Base-by-base conservation (phyloP, 2,888 invertebrate genomes). In the Steinernema carpocapsae region DNA sequence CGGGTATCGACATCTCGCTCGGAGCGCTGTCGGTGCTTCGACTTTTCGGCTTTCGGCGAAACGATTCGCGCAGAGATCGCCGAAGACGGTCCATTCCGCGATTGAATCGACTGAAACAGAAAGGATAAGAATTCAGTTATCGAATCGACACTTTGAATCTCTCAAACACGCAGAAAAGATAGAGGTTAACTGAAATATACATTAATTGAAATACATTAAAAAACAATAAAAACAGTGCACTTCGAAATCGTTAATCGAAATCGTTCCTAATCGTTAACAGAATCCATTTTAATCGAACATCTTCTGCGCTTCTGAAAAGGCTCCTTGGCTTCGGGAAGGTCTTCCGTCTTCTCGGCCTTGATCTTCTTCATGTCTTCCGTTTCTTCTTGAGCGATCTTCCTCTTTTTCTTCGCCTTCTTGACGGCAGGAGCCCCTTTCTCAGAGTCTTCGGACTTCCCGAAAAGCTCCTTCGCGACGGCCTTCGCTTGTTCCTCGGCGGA, bases 31-130 rank as follows among this genome's bases (percentile, higher is more conserved):
- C 59, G 22, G 72, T 59, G 22, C 45, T 52, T 29, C 76, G 10
- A 48, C 70, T 77, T 29, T 51, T 76, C 56, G 70, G 46, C 22
- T 76, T 73, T 26, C 82, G 77, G n/a, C 97, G 93, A 90, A 95
- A 95, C 79, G 94, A 95, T 89, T 95, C 94, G 48, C 88, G 81
- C 72, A 90, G 88, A 80, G 90, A 90, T 24, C 89, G 85, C 81
- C 95, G 92, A 89, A 95, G 93, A 83, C 94, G 78, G 77, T 87
- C 86, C 87, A 88, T 88, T 64, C 84, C 79, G 12, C 83, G 80
- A 48, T 77, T 79, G 26, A 56, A 56, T 56, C 56, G 56, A 6
- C 56, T 56, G 26, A 56, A 56, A 56, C 6, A 17, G 10, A 48
- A 48, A n/a, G n/a, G n/a, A n/a, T n/a, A n/a, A n/a, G n/a, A n/a